Evolutionary conservation across 2,113 vertebrate species (phyloP).

Genomic region (Platysternon megacephalum): DNA sequence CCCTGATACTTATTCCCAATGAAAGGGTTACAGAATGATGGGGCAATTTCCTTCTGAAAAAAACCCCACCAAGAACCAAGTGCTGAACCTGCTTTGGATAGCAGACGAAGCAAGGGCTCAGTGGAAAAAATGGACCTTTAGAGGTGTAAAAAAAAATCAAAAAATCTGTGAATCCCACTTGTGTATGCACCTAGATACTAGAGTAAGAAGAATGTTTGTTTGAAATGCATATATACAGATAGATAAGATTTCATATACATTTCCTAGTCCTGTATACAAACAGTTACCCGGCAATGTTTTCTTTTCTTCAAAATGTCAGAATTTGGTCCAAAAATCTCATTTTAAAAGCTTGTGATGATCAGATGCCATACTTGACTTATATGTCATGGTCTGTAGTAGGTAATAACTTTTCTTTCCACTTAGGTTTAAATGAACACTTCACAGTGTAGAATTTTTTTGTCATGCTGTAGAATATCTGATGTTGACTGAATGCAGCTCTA

Average conservation of each 20-base stretch:
- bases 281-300: not conserved
- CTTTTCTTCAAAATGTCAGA: not conserved
- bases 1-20: not conserved
- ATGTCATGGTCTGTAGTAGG: not conserved
- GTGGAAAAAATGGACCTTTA: not conserved
- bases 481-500: not conserved
- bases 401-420: not conserved
- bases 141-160: not conserved
- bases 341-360: not conserved
- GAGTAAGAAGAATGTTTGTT: not conserved
- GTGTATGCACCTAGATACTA: not conserved
- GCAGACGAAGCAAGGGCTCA: not conserved
- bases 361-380: not conserved
- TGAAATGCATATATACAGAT: not conserved
- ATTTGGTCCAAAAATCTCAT: not conserved
- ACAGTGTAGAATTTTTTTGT: not conserved
- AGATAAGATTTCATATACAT: not conserved
- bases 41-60: not conserved
- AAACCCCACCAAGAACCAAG: not conserved
- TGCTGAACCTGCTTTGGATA: not conserved
- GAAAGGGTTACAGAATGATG: not conserved
- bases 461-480: not conserved
- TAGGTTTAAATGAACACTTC: not conserved
- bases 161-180: not conserved
- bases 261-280: not conserved